These are phyloP conservation scores for Eurois occulta DNA, from an alignment of 2,888 invertebrate genomes.

Conservation along the genomic window DNA sequence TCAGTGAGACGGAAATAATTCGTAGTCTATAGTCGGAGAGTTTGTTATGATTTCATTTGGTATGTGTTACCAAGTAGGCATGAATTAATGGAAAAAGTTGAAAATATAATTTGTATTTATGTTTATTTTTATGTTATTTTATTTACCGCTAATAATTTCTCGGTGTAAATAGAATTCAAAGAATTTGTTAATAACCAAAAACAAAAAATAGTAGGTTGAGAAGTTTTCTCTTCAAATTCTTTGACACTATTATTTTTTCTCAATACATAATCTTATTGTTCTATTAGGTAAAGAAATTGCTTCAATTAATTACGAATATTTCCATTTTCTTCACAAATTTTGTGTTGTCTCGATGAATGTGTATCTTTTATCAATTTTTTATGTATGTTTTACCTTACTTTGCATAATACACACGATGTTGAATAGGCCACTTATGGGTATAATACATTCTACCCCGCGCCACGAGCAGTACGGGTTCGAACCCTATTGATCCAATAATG, in stretches of 20 bases:
- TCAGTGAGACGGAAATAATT: not conserved
- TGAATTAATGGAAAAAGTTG: too few species aligned
- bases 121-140: too few species aligned
- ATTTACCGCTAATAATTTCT: too few species aligned
- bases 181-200: not conserved
- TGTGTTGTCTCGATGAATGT: not conserved
- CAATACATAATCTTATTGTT: too few species aligned
- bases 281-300: not conserved
- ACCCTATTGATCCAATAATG: slow-evolving; percentile 36
- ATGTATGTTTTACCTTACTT: not conserved
- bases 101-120: too few species aligned
- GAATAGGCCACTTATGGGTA: slow-evolving; percentile 10
- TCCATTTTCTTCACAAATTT: not conserved
- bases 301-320: not conserved
- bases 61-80: not conserved
- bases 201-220: not conserved
- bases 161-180: not conserved
- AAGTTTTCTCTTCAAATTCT: not conserved
- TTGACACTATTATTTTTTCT: too few species aligned
- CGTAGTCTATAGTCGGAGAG: too few species aligned
- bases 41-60: not conserved
- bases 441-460: not conserved
- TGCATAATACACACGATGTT: slow-evolving; percentile 5
- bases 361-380: not conserved
- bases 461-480: not conserved